A percentile compares a stretch with the other conserved stretches of the same genome.
These are phyloP conservation scores for Lacanobia wlatinum DNA, from an alignment of 2,888 invertebrate genomes.

Conservation along the genomic window DNA sequence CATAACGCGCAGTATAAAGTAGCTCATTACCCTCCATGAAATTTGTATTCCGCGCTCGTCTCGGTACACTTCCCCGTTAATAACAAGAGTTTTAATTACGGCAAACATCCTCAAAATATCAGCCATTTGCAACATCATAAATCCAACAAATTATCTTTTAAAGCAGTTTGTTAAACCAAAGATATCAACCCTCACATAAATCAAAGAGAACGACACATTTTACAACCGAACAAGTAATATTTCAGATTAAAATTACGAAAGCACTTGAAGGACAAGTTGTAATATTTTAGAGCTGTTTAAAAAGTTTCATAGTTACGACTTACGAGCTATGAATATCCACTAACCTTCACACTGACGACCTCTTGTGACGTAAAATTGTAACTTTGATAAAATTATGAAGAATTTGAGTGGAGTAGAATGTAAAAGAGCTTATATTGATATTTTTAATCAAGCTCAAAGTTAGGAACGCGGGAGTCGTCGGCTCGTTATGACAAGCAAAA, in stretches of 20 bases:
- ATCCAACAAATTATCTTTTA: conserved; percentile 56
- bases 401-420: conserved; percentile 51
- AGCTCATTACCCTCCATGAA: conserved; percentile 53
- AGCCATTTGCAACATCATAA: conserved; percentile 49
- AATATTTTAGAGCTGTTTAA: conserved; percentile 53
- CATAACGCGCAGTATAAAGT: conserved; percentile 40
- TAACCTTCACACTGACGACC: conserved; percentile 35
- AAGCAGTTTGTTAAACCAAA: conserved; percentile 49
- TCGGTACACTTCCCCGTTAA: conserved; percentile 37
- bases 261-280: conserved; percentile 42
- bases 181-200: conserved; percentile 56
- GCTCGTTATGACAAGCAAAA: conserved; percentile 75
- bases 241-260: conserved; percentile 53
- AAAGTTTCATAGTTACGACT: conserved; percentile 49
- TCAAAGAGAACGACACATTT: conserved; percentile 49
- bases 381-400: conserved; percentile 61
- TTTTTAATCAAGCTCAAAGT: conserved; percentile 81
- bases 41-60: conserved; percentile 49
- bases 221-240: conserved; percentile 54
- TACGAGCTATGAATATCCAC: conserved; percentile 32
- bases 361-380: conserved; percentile 22
- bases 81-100: conserved; percentile 61
- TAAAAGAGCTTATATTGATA: conserved; percentile 74
- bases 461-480: conserved; percentile 65
- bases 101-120: conserved; percentile 57